Evolutionary conservation across 23 tunicate species (phyloP).

Genomic region (Trididemnum nubilum): DNA sequence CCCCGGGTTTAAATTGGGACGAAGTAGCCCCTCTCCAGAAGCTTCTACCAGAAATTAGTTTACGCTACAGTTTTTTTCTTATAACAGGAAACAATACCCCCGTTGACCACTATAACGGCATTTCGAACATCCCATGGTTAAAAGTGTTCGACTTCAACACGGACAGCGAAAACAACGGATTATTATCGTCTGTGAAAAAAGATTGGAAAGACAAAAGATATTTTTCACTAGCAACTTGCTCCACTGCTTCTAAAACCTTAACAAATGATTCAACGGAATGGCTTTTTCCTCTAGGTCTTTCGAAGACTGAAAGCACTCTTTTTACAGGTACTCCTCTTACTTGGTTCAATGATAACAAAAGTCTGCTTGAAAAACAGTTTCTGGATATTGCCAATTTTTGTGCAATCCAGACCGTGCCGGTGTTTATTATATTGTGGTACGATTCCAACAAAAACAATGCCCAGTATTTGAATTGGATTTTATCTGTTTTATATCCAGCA

Average conservation of each 20-base stretch:
- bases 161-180: slow-evolving; percentile 31
- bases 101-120: background rate
- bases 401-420: background rate
- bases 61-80: slow-evolving; percentile 7
- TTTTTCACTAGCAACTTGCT: background rate
- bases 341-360: slow-evolving; percentile 9
- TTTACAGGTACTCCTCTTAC: background rate
- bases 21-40: background rate
- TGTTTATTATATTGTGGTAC: slow-evolving; percentile 46
- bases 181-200: slow-evolving; percentile 10
- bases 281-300: slow-evolving; percentile 31
- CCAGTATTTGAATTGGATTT: slow-evolving; percentile 3
- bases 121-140: slow-evolving; percentile 60
- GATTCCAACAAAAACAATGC: background rate
- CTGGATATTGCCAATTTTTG: slow-evolving; percentile 23
- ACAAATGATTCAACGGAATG: slow-evolving; percentile 13
- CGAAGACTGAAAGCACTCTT: background rate
- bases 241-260: slow-evolving; percentile 11
- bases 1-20: background rate
- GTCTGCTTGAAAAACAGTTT: slow-evolving; percentile 16
- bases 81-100: slow-evolving; percentile 28
- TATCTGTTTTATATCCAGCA: slow-evolving; percentile 3
- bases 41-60: background rate
- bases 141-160: slow-evolving; percentile 73
- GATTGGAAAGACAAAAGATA: background rate